Evolutionary conservation across 2,797 vertebrate species (phyloP), one percentile per base, ranked within the genome.

Genomic region (Antennarius maculatus): DNA sequence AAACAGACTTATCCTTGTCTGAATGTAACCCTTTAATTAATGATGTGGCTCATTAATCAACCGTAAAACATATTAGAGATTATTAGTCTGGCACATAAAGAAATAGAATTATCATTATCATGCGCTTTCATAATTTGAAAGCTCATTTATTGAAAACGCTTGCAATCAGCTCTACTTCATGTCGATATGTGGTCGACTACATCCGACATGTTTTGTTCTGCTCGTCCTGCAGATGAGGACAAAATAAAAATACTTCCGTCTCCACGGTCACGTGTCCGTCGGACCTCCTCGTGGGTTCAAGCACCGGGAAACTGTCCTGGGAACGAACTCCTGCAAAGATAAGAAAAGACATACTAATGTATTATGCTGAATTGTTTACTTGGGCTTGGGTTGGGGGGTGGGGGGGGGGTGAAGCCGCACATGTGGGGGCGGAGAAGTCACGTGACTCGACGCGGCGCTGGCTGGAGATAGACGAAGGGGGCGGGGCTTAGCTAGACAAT

Each of bases 371-470:
- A 77, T 61, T 84, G 86, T 88, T 90, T 81, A 87, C 75, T 75
- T 78, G 57, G 54, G 53, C 23, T 23, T 23, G 23, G 23, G 23
- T 23, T 23, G 43, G 31, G 61, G 0, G 42, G 64, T 6, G 56
- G 76, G 3, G 23, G 28, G 14, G 61, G 62, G 49, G 47, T 63
- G 56, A 72, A 31, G 50, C 9, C 51, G 34, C 42, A 63, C 61
- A 54, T 68, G 75, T 78, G 84, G 78, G 71, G 79, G 80, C 46
- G 76, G 75, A 18, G 34, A n/a, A 55, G 62, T 81, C 86, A 85
- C 76, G 82, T 89, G 87, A 74, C 60, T 8, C 57, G 70, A 84
- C 70, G 78, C 70, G 74, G 81, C 88, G 84, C 16, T 70, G 60
- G 55, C 55, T 62, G 56, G 41, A 48, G 27, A 43, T 17, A 49